These are phyloP conservation scores for Hycleus cichorii DNA, from an alignment of 1,140 invertebrate genomes.

Conservation along the genomic window DNA sequence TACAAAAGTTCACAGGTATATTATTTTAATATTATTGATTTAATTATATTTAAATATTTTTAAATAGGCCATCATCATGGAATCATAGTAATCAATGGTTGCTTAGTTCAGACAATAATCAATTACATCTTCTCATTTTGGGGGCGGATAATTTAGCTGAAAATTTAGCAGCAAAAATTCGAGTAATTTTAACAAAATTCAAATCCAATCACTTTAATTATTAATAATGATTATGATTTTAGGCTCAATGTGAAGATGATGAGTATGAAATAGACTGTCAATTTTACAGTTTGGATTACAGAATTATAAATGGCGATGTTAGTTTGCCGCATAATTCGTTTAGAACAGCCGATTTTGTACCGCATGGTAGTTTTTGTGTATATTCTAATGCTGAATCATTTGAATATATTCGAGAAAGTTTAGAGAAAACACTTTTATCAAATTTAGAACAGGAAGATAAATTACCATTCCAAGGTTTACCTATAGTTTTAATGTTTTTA, in stretches of 20 bases:
- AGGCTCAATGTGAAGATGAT: constrained; percentile 66
- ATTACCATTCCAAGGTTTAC: constrained; percentile 73
- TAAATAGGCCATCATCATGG: constrained; percentile 56
- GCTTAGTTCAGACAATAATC: constrained; percentile 58
- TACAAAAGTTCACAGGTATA: constrained; percentile 59
- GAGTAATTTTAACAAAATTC: constrained; percentile 43
- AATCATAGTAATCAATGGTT: constrained; percentile 61
- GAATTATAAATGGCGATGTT: constrained; percentile 80
- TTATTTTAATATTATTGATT: background rate
- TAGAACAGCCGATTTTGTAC: constrained; percentile 66
- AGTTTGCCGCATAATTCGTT: constrained; percentile 70
- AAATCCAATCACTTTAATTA: constrained; percentile 5
- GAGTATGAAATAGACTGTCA: constrained; percentile 79
- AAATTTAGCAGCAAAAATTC: constrained; percentile 70
- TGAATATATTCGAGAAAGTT: constrained; percentile 83
- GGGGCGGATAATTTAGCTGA: constrained; percentile 70
- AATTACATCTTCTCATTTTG: constrained; percentile 66
- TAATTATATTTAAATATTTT: constrained; percentile 8
- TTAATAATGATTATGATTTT: constrained; percentile 25
- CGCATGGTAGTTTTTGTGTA: constrained; percentile 79
- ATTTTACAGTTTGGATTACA: constrained; percentile 75
- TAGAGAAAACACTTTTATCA: constrained; percentile 85
- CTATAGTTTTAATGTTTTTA: constrained; percentile 84
- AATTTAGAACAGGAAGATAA: constrained; percentile 88
- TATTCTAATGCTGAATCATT: constrained; percentile 88